Base-by-base conservation (phyloP, 1,140 invertebrate genomes). In the Planococcus citri region DNA sequence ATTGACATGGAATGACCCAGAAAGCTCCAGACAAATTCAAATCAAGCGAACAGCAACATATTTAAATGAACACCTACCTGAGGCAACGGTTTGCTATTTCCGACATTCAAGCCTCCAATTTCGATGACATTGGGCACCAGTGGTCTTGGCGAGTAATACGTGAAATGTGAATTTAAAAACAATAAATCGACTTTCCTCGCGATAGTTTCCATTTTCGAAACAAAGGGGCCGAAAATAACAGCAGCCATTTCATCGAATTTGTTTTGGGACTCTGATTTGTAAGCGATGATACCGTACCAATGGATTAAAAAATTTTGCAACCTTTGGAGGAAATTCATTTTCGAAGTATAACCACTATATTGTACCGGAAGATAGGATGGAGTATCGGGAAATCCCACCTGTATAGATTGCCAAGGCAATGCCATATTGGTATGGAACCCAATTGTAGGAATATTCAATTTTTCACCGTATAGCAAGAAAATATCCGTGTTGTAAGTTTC, bases 71-170 rank as follows among this genome's bases (percentile, higher is more conserved):
- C 0, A 71, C 37, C 69, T 72, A 77, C 77, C 74, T 76, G 27
- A 24, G 75, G 74, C 37, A 64, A 27, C 25, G 24, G 24, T 38
- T 64, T 29, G 4, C 17, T 27, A 25, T 12, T 12, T 29, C 25
- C 33, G 21, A 70, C 6, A n/a, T 70, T 25, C 71, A 85, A 76
- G 1, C 86, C 87, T 38, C 84, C 86, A 33, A 88, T 77, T 78
- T 88, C 85, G 14, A 87, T 82, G 1, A 87, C 78, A 71, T 81
- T 82, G 0, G 86, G 83, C 0, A 84, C 80, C 64, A 83, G 75
- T 20, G 86, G 79, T 68, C 79, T 80, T 0, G 83, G 82, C 68
- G 79, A 80, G n/a, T 71, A 64, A 33, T 33, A 33, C 1, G 67
- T 71, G 57, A 72, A 33, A 33, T 33, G 29, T 12, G 29, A 6